Evolutionary conservation across 2,113 vertebrate genomes (phyloP), one percentile per base, ranked within the genome.

Genomic region (Elephas maximus): DNA sequence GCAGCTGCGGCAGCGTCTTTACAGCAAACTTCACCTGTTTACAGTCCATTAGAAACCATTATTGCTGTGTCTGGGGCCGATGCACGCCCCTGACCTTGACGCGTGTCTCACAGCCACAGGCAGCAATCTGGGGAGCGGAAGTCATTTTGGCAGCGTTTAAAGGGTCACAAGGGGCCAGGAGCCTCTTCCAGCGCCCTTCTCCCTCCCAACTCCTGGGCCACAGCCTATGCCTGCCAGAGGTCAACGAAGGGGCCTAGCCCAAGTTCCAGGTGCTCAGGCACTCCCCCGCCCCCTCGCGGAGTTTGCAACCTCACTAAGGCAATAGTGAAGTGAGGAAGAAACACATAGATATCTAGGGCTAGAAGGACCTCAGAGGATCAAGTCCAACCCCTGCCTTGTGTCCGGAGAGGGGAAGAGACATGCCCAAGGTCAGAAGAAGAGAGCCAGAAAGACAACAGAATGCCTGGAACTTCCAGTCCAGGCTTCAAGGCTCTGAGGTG

Each of bases 31-130:
- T 96, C 95, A 88, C 97, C 97, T 96, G 96, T 97, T 97, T 98
- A 97, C 94, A 97, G 94, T 94, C 97, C 96, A 97, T 98, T 98
- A 97, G 94, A 94, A 96, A 94, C 95, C 96, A 96, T 98, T 95
- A 98, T 96, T 96, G 95, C 96, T 76, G 71, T 84, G 96, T 96
- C 97, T 92, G 82, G 90, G 95, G 88, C 80, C 92, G 81, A 92
- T 48, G 96, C 96, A 96, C 88, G 90, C 65, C 96, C 90, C 90
- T 97, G 96, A 97, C 97, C 97, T 97, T 97, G 97, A 90, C 0
- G 77, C 97, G 92, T 97, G 97, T 94, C 96, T 97, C 92, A 95
- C 93, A 81, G 97, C 96, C 3, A 2, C 92, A 82, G 92, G 92
- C 90, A 83, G 95, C 81, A 95, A 96, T 97, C 90, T 96, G 77